Percentiles rank a stretch among this genome's conserved stretches.
These are phyloP conservation scores for Zonotrichia leucophrys DNA, from an alignment of 2,113 vertebrate genomes.

Conservation along the genomic window DNA sequence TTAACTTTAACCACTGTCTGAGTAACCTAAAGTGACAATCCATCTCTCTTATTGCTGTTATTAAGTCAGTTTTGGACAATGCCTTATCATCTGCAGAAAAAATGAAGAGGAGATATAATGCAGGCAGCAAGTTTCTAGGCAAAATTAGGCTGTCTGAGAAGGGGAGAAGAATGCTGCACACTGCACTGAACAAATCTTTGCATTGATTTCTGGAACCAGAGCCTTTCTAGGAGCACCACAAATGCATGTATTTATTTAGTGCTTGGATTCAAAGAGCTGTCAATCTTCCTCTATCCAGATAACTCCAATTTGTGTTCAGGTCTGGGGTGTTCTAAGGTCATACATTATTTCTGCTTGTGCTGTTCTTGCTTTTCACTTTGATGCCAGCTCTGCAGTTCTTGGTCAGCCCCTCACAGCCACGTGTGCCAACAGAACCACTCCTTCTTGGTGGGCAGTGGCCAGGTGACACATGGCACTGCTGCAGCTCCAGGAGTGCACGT, in stretches of 20 bases:
- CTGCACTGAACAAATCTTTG: not conserved
- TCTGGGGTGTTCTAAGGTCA: not conserved
- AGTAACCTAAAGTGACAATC: not conserved
- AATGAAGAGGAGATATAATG: not conserved
- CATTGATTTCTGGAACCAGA: slow-evolving; percentile 38
- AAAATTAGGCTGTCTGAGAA: slow-evolving; percentile 6
- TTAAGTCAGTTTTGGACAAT: not conserved
- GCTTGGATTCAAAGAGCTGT: slow-evolving; percentile 1
- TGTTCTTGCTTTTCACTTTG: not conserved
- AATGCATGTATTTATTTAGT: slow-evolving; percentile 11
- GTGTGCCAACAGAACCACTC: not conserved
- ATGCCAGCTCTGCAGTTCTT: not conserved
- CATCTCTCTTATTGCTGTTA: not conserved
- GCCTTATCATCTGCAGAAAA: not conserved
- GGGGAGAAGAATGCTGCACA: not conserved
- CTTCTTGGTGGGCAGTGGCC: not conserved
- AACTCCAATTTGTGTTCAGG: not conserved
- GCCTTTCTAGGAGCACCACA: not conserved
- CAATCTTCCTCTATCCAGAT: not conserved
- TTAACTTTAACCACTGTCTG: not conserved
- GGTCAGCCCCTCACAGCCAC: rapidly evolving
- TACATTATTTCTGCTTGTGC: slow-evolving; percentile 18
- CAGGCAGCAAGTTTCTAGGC: not conserved
- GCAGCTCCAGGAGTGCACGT: rapidly evolving
- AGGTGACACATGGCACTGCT: not conserved